Evolutionary conservation across 2,797 vertebrate genomes (phyloP).

Genomic region (Apogon hyalosoma): DNA sequence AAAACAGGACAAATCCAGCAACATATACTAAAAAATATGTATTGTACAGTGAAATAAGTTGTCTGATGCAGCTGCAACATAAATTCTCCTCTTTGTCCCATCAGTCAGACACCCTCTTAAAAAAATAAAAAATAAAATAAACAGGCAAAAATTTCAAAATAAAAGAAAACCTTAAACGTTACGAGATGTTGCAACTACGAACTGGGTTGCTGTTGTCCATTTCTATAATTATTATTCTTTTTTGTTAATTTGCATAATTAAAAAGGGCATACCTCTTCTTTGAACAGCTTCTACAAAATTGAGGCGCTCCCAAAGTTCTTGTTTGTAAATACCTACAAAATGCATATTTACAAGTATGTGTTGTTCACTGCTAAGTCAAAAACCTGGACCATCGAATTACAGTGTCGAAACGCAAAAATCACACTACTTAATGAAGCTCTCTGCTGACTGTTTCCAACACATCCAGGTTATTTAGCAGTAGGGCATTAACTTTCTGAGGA

Average conservation of each 20-base stretch:
- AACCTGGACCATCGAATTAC: constrained; percentile 56
- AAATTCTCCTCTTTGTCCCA: constrained; percentile 67
- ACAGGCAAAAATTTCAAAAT: no score
- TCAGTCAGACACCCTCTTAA: constrained; percentile 56
- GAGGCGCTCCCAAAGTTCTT: constrained; percentile 79
- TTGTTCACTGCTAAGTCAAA: constrained; percentile 68
- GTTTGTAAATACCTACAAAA: constrained; percentile 86
- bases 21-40: constrained; percentile 63
- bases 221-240: constrained; percentile 66
- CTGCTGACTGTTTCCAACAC: constrained; percentile 43
- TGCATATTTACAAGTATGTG: constrained; percentile 84
- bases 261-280: constrained; percentile 81
- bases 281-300: constrained; percentile 83
- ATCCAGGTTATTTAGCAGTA: constrained; percentile 14
- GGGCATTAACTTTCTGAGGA: constrained; percentile 23
- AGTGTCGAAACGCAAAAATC: constrained; percentile 48
- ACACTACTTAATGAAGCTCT: constrained; percentile 39
- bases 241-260: constrained; percentile 84
- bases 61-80: constrained; percentile 66
- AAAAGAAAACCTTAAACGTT: constrained; percentile 60
- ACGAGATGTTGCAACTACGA: constrained; percentile 62
- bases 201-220: constrained; percentile 61
- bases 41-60: constrained; percentile 71
- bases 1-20: constrained; percentile 65
- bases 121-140: constrained; percentile 21